Evolutionary conservation across 2,113 vertebrate species (phyloP).

Genomic region (Orientallactaga bullata): DNA sequence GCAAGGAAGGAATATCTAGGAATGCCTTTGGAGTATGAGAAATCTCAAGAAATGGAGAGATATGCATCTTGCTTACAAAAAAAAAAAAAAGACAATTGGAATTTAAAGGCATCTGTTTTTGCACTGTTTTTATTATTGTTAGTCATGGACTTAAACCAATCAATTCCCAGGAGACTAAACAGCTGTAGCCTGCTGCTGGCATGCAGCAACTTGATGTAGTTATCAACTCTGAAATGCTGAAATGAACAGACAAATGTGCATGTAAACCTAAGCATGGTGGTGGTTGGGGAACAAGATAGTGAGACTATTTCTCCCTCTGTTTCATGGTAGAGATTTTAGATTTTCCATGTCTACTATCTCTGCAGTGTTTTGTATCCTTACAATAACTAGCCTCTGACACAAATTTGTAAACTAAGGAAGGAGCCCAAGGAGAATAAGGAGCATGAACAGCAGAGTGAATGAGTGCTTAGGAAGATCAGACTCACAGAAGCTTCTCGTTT

Average conservation of each 20-base stretch:
- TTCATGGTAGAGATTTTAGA: rapidly evolving
- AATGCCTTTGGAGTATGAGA: slow-evolving; percentile 34
- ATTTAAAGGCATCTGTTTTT: slow-evolving; percentile 80
- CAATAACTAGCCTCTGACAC: not conserved
- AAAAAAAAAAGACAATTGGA: not conserved
- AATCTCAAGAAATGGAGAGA: slow-evolving; percentile 49
- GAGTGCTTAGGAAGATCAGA: not conserved
- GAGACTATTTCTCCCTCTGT: not conserved
- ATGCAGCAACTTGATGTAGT: slow-evolving; percentile 75
- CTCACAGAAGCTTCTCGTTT: not conserved
- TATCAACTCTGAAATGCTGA: slow-evolving; percentile 77
- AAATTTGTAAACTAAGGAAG: not conserved
- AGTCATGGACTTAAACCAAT: slow-evolving; percentile 80
- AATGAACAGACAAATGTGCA: slow-evolving; percentile 76
- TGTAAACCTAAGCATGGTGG: slow-evolving; percentile 50
- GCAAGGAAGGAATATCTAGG: not conserved
- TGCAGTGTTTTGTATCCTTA: not conserved
- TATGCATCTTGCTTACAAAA: slow-evolving; percentile 53
- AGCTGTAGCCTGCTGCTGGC: slow-evolving; percentile 80
- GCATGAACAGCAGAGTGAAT: not conserved
- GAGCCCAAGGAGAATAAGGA: not conserved
- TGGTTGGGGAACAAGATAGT: not conserved
- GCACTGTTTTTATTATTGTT: slow-evolving; percentile 78
- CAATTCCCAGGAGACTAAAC: slow-evolving; percentile 81
- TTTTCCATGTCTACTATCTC: not conserved